phyloP scores from a whole-genome alignment of 2,888 invertebrate species.

The Drosophila paramelanica region DNA sequence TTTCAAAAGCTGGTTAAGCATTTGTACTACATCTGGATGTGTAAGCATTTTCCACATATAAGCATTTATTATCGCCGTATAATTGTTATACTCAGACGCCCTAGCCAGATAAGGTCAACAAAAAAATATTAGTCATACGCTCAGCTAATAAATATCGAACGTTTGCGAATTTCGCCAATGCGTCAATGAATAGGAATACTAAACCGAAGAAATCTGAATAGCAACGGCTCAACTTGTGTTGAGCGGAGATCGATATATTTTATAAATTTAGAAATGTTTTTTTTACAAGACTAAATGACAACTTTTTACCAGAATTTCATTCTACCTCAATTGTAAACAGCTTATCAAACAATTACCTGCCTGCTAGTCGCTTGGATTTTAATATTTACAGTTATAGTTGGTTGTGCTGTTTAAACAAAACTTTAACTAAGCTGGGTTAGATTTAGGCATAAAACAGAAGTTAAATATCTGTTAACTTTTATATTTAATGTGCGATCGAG shows the following conservation, averaged over 20 bases:
- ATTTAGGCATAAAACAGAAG: too few species aligned
- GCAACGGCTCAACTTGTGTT: neutral
- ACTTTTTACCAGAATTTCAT: neutral
- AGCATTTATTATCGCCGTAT: slow-evolving; percentile 3
- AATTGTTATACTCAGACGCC: slow-evolving; percentile 28
- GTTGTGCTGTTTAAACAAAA: too few species aligned
- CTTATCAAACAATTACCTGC: too few species aligned
- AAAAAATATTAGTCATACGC: slow-evolving; percentile 56
- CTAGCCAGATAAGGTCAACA: slow-evolving; percentile 32
- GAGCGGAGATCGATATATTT: too few species aligned
- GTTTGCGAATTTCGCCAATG: slow-evolving; percentile 1
- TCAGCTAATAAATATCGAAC: slow-evolving; percentile 6
- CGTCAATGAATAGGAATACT: neutral
- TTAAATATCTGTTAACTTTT: too few species aligned
- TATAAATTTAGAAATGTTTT: too few species aligned
- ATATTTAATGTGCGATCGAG: too few species aligned
- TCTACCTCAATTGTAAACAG: neutral
- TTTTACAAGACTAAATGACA: neutral
- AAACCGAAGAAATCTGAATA: neutral
- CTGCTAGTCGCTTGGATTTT: neutral
- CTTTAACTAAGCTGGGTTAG: too few species aligned
- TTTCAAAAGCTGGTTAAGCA: slow-evolving; percentile 98
- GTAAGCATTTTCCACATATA: slow-evolving; percentile 87
- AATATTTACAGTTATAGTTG: neutral
- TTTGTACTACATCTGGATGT: slow-evolving; percentile 98